A percentile compares a stretch with the other conserved stretches of the same genome.
Conservation (phyloP, 2,888 invertebrate genomes). For the Achlya flavicornis region DNA sequence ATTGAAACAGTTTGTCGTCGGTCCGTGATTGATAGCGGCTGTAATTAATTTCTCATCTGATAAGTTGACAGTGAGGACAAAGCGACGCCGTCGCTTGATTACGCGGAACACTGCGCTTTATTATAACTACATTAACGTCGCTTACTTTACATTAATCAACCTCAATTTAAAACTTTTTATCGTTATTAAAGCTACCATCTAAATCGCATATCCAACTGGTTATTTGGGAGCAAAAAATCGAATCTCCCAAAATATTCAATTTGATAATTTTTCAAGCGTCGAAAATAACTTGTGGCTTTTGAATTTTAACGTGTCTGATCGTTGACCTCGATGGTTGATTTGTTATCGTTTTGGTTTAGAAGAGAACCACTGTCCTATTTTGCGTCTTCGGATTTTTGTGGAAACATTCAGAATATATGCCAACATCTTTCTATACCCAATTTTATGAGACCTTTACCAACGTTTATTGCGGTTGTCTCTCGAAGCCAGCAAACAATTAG, state of each 20-base stretch:
- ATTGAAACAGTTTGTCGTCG: slow-evolving; percentile 52
- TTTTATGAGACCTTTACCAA: slow-evolving; percentile 30
- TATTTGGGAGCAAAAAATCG: background rate
- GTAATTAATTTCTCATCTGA: slow-evolving; percentile 69
- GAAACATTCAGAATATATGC: background rate
- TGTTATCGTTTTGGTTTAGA: background rate
- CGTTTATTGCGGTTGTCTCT: slow-evolving; percentile 37
- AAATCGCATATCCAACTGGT: background rate
- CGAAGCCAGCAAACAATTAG: slow-evolving; percentile 31
- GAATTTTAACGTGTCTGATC: slow-evolving; percentile 7
- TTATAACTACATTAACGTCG: slow-evolving; percentile 31
- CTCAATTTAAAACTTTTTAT: background rate
- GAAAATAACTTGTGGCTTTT: background rate
- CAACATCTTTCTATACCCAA: slow-evolving; percentile 11
- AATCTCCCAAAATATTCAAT: background rate
- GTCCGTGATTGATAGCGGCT: slow-evolving; percentile 63
- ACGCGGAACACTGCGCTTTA: slow-evolving; percentile 35
- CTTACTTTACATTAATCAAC: slow-evolving; percentile 9
- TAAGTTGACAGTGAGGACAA: slow-evolving; percentile 65
- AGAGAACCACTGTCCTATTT: background rate
- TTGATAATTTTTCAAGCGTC: background rate
- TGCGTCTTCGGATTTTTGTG: background rate
- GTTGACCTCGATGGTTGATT: slow-evolving; percentile 7
- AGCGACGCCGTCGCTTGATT: slow-evolving; percentile 51
- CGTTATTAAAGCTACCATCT: background rate